Evolutionary conservation across 2,113 vertebrate species (phyloP).

Genomic region (Naja naja): DNA sequence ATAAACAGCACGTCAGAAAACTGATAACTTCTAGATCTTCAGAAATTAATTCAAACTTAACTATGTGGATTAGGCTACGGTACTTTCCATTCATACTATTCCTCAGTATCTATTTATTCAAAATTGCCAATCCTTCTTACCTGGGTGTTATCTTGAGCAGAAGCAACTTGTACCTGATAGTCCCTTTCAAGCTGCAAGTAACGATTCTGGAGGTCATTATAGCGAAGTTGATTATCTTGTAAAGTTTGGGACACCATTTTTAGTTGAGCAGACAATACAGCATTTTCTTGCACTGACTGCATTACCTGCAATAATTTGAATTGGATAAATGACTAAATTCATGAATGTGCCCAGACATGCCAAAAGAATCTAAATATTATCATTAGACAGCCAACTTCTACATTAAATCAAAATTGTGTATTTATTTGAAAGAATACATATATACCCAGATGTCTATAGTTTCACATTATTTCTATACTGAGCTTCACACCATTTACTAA

Average conservation of each 20-base stretch:
- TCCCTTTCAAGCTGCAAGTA: constrained; percentile 78
- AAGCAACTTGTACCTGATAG: constrained; percentile 57
- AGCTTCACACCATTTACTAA: neutral
- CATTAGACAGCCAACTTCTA: neutral
- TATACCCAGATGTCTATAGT: neutral
- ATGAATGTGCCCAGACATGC: neutral
- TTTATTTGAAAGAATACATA: neutral
- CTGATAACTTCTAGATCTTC: neutral
- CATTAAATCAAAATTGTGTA: neutral
- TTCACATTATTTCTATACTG: neutral
- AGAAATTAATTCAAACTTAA: neutral
- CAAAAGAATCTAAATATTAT: neutral
- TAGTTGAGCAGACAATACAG: constrained; percentile 72
- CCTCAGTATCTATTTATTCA: neutral
- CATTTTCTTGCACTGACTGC: constrained; percentile 79
- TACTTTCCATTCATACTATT: neutral
- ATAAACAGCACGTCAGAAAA: neutral
- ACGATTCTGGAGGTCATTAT: constrained; percentile 73
- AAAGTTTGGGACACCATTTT: constrained; percentile 78
- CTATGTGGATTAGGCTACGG: too few relatives aligned
- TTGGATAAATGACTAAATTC: neutral
- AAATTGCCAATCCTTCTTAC: constrained; percentile 32
- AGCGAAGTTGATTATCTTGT: constrained; percentile 75
- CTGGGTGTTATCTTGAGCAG: constrained; percentile 54
- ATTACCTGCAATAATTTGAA: constrained; percentile 64